Evolutionary conservation across 2,888 invertebrate genomes (phyloP).

Genomic region (Conchocele bisecta): DNA sequence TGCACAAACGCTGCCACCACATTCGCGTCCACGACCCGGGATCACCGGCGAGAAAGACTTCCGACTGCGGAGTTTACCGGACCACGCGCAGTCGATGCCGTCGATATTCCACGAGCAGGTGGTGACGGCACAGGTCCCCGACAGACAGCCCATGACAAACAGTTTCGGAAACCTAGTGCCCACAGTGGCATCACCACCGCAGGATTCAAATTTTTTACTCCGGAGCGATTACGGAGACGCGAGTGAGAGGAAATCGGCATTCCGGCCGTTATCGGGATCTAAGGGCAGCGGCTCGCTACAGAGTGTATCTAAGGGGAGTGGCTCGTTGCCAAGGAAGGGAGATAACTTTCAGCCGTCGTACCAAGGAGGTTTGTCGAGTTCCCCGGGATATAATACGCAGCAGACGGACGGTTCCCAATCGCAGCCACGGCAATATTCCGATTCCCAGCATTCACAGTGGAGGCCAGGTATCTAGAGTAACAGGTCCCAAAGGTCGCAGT

Average conservation of each 20-base stretch:
- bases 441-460: too few species aligned
- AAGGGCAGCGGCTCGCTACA: conserved; percentile 47
- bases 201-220: conserved; percentile 2
- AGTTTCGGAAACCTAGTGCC: conserved; percentile 42
- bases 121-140: conserved; percentile 20
- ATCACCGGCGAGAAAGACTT: conserved; percentile 57
- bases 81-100: conserved; percentile 58
- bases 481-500: too few species aligned
- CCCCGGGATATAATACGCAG: too few species aligned
- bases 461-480: too few species aligned
- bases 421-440: too few species aligned
- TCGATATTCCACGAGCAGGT: conserved; percentile 53
- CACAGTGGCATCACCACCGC: conserved; percentile 1
- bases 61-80: conserved; percentile 49
- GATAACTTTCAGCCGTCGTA: too few species aligned
- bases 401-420: too few species aligned
- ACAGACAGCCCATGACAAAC: conserved; percentile 16
- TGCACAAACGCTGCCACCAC: conserved; percentile 40
- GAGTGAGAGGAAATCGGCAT: conserved; percentile 64
- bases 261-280: conserved; percentile 54
- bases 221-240: conserved; percentile 41
- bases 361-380: too few species aligned
- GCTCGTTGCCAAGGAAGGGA: conserved; percentile 2
- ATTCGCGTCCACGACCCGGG: conserved; percentile 42
- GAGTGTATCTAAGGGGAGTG: conserved; percentile 28